Conservation (phyloP, 2,797 vertebrate genomes). For the Scolopax rusticola region DNA sequence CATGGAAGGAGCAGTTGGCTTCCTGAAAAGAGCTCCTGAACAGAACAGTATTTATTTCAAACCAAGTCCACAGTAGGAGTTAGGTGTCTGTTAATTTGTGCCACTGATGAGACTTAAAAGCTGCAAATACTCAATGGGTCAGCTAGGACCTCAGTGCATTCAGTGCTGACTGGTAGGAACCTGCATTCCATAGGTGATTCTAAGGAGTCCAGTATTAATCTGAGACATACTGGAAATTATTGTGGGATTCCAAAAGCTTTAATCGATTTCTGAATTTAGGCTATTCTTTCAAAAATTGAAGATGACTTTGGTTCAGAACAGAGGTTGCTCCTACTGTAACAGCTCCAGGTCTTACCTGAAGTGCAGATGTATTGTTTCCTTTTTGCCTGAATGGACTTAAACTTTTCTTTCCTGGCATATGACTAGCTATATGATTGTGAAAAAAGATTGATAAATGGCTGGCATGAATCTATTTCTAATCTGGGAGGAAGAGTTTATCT, state of each 20-base stretch:
- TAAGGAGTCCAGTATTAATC: not conserved
- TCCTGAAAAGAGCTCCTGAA: not conserved
- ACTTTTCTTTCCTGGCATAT: not conserved
- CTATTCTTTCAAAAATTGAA: not conserved
- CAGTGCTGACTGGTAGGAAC: not conserved
- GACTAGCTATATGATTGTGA: not conserved
- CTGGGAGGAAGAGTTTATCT: not conserved
- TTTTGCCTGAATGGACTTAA: not conserved
- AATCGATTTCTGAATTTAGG: not conserved
- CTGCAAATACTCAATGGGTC: not conserved
- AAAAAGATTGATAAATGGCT: not conserved
- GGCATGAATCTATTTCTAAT: not conserved
- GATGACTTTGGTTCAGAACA: not conserved
- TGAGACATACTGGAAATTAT: not conserved
- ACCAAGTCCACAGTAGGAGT: not conserved
- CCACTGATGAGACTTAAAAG: not conserved
- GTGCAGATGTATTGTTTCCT: not conserved
- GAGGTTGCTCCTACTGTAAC: not conserved
- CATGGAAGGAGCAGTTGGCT: not conserved
- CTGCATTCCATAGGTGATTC: not conserved
- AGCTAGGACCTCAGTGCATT: not conserved
- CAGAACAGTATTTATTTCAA: not conserved
- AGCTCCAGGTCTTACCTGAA: not conserved
- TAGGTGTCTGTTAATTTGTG: not conserved
- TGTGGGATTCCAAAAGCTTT: not conserved